Percentiles rank a stretch among this genome's conserved stretches.
phyloP scores from a whole-genome alignment of 1,140 invertebrate genomes.

The Anadara kagoshimensis region DNA sequence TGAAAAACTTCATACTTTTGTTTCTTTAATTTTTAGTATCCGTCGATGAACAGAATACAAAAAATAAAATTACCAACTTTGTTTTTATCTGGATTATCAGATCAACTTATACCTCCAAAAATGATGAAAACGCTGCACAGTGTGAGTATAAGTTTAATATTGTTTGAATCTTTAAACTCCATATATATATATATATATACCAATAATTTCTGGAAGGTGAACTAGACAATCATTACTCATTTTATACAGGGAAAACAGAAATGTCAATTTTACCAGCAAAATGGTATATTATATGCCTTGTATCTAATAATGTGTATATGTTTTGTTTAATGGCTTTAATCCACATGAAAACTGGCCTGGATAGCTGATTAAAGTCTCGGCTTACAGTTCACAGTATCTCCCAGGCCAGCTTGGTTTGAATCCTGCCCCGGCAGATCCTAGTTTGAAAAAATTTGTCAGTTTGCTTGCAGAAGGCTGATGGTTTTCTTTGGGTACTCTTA shows the following conservation, averaged over 20 bases:
- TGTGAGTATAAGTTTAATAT: slow-evolving; percentile 53
- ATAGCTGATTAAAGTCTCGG: too few species aligned
- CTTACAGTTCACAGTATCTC: too few species aligned
- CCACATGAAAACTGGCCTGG: too few species aligned
- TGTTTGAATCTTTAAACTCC: slow-evolving; percentile 69
- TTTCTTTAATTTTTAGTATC: slow-evolving; percentile 51
- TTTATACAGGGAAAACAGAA: too few species aligned
- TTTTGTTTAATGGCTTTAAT: not conserved
- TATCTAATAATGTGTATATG: not conserved
- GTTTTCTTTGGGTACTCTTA: too few species aligned
- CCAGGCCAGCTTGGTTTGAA: too few species aligned
- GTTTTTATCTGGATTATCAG: slow-evolving; percentile 79
- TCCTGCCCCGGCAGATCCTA: too few species aligned
- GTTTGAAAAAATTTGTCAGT: too few species aligned
- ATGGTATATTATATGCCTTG: not conserved
- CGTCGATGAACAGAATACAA: slow-evolving; percentile 50
- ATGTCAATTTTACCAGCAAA: not conserved
- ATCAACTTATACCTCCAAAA: slow-evolving; percentile 86
- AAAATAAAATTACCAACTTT: slow-evolving; percentile 67
- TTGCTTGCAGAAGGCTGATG: too few species aligned
- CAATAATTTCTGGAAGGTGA: not conserved
- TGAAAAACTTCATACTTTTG: not conserved
- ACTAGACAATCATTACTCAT: not conserved
- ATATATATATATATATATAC: too few species aligned
- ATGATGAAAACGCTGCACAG: slow-evolving; percentile 89